Percentiles rank a stretch among this genome's conserved stretches.
phyloP scores from a whole-genome alignment of 2,113 vertebrate species.

The Pao palembangensis region DNA sequence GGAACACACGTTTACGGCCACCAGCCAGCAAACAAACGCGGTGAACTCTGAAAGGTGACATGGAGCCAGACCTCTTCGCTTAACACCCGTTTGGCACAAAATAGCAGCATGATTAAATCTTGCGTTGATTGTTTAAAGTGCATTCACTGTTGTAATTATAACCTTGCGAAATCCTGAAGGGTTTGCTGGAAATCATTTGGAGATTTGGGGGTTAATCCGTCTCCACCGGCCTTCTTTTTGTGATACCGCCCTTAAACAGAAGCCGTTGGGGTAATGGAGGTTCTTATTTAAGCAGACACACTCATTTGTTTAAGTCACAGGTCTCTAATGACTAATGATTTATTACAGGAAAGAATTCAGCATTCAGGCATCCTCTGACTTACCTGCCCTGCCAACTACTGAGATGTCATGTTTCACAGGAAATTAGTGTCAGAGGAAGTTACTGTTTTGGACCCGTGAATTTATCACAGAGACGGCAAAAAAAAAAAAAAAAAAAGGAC shows the following conservation, averaged over 20 bases:
- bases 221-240: conserved; percentile 9
- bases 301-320: conserved; percentile 78
- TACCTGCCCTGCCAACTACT: conserved; percentile 45
- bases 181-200: too few relatives aligned
- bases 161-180: neutral
- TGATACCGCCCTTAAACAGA: conserved; percentile 39
- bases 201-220: neutral
- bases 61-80: too few relatives aligned
- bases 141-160: neutral
- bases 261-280: conserved; percentile 66
- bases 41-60: too few relatives aligned
- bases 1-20: too few relatives aligned
- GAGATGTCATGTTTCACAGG: conserved; percentile 71
- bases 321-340: conserved; percentile 76
- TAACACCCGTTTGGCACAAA: too few relatives aligned
- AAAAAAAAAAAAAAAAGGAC: neutral
- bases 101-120: too few relatives aligned
- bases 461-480: conserved; percentile 72
- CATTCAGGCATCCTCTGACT: conserved; percentile 65
- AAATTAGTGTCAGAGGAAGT: conserved; percentile 78
- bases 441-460: conserved; percentile 74
- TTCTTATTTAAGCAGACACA: conserved; percentile 77
- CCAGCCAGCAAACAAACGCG: too few relatives aligned
- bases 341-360: conserved; percentile 73
- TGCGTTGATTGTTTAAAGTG: too few relatives aligned